Evolutionary conservation across 2,888 invertebrate genomes (phyloP), one percentile per base, ranked within the genome.

Genomic region (Dicranocentrus wangi): DNA sequence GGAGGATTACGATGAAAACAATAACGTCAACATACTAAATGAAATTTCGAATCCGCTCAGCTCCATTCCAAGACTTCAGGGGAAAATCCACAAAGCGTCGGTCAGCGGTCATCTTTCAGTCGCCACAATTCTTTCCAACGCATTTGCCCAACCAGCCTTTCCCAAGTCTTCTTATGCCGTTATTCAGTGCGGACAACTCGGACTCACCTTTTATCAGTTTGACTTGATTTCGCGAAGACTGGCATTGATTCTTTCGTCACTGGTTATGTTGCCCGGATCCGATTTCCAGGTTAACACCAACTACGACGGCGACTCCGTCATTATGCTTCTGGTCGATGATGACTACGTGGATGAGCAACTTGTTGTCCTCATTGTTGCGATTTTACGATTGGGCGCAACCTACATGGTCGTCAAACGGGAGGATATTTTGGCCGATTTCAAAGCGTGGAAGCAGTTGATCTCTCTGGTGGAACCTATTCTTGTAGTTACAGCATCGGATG

Each of bases 1-100:
- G 1, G 72, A 51, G 2, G 23, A 32, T 1, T 28, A 53, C 39
- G 43, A 65, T 21, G 55, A 21, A 23, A 91, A 21, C 58, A 25
- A 13, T 28, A 17, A 10, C 21, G 32, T 1, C 15, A 60, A 28
- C 28, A 60, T 60, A 2, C 28, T 60, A 2, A 27, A 2, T 43
- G 43, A 42, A 42, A 39, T 65, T 10, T 43, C 65, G 1, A 65
- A 25, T 43, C 65, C 65, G 0, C 43, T 65, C 25, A 51, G 66
- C 17, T 8, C 66, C 1, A n/a, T 17, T 15, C 63, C 28, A 7
- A 55, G 66, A 32, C 23, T 81, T 2, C 75, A 76, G 27, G 81
- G 81, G 2, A 61, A 65, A 42, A 25, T 53, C 1, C 63, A 69
- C 53, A 60, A 60, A 15, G 3, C 81, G 1, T 51, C 75, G 1